Base-by-base conservation (phyloP, 2,888 invertebrate species). In the Pecten maximus region DNA sequence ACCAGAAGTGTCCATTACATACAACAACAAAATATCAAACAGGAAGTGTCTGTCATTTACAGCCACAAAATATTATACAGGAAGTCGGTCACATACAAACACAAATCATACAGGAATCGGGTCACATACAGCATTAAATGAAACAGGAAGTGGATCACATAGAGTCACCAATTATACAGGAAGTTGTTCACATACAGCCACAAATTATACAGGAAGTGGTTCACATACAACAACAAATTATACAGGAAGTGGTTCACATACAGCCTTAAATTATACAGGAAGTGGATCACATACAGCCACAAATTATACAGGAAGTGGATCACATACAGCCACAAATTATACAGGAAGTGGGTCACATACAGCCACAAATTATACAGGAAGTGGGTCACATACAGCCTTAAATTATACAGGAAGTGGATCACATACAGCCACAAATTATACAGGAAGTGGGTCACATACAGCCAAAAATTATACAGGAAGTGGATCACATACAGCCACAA, bases 181-280 rank as follows among this genome's bases (percentile, higher is more conserved):
- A 48, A 48, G 40, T 74, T 12, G n/a, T 15, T 39, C 87, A 87
- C 12, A 2, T 40, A 2, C 87, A 39, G 54, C 35, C 60, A 40
- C n/a, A 50, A 87, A 87, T 48, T 40, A 89, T 19, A 40, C 87
- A 40, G 89, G 87, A 23, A 88, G 23, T 19, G 40, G 23, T 88
- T 15, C 60, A 60, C 19, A 16, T 48, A 48, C 48, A 48, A 19
- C 48, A 12, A 1, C 6, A 48, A 48, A 48, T 48, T 19, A 48
- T 48, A 48, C 48, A 48, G 48, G 48, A 48, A 48, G 40, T 74
- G 35, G n/a, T 15, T 39, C 87, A 87, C 12, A 2, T 40, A 2
- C 87, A 39, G 54, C 35, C 60, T 40, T 23, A 50, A 87, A 87
- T 48, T 40, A 89, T 19, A 40, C 87, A 40, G 89, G 87, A 23